A percentile compares a stretch with the other conserved stretches of the same genome.
Conservation (phyloP, 2,888 invertebrate species). For the Autographa gamma region DNA sequence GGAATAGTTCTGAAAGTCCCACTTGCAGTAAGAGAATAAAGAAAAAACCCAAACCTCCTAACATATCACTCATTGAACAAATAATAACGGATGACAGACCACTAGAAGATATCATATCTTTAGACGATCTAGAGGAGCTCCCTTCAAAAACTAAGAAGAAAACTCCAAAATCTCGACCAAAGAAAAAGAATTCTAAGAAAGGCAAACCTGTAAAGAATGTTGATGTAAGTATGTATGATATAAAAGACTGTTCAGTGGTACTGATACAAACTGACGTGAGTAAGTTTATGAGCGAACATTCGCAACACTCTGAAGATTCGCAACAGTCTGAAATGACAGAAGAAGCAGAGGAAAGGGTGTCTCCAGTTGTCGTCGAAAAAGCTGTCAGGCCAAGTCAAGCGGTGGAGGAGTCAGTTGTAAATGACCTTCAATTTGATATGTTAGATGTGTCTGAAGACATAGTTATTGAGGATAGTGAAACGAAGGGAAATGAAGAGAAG, state of each 20-base stretch:
- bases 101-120: constrained; percentile 81
- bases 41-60: constrained; percentile 74
- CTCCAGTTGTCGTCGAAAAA: constrained; percentile 2
- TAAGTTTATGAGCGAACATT: constrained; percentile 58
- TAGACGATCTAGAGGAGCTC: constrained; percentile 76
- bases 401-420: constrained; percentile 60
- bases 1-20: constrained; percentile 71
- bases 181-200: constrained; percentile 54
- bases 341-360: neutral
- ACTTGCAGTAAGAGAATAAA: constrained; percentile 60
- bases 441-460: constrained; percentile 86
- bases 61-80: constrained; percentile 83
- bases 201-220: constrained; percentile 47
- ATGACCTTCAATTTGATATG: constrained; percentile 83
- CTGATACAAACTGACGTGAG: constrained; percentile 70
- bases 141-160: constrained; percentile 64
- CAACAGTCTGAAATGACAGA: constrained; percentile 9
- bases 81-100: constrained; percentile 83
- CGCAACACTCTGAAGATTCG: constrained; percentile 19
- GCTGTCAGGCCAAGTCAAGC: constrained; percentile 28
- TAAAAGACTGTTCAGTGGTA: constrained; percentile 77
- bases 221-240: constrained; percentile 43
- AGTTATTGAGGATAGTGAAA: constrained; percentile 79
- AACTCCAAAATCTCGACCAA: constrained; percentile 56
- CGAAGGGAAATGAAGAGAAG: constrained; percentile 71